Evolutionary conservation across 2,888 invertebrate genomes (phyloP), one percentile per base, ranked within the genome.

Genomic region (Diarsia brunnea): DNA sequence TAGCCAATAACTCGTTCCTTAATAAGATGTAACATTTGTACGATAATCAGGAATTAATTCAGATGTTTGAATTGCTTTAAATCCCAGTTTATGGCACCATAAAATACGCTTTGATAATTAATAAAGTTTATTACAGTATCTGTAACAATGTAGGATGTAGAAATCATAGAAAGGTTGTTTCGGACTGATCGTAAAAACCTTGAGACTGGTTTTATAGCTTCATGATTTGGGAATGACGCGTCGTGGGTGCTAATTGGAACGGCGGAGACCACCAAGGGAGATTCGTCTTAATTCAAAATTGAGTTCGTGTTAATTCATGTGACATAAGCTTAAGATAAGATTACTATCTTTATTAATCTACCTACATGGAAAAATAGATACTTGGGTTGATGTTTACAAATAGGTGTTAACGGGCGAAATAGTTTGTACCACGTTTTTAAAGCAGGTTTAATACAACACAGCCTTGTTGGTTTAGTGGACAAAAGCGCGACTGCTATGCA

Each of bases 211-310:
- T 94, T 94, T 92, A 93, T 92, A 75, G 86, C 86, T 86, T 88
- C 88, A 88, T 88, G 85, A 89, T 91, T 89, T 83, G 85, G 90
- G 88, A 91, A 90, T 89, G 85, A 91, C 89, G 88, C 90, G 89
- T 88, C 81, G 89, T 88, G 80, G 89, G 93, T 93, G 92, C 91
- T 95, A 95, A 95, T 95, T 94, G 93, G 91, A 86, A 82, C 83
- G 86, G 88, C 79, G 84, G 89, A 76, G 96, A 95, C 96, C 96
- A 96, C 96, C 96, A 88, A 91, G 90, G 95, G 89, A 82, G 95
- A 82, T 77, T 86, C 81, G 77, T 85, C 84, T 89, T 87, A 84
- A 90, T 87, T 79, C 82, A 78, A 84, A 90, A 89, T 88, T 85
- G 77, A 89, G 85, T 83, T 88, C 81, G 85, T 87, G 81, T 87